These are phyloP conservation scores for Euplagia quadripunctaria DNA, from an alignment of 2,888 invertebrate species.

Conservation along the genomic window DNA sequence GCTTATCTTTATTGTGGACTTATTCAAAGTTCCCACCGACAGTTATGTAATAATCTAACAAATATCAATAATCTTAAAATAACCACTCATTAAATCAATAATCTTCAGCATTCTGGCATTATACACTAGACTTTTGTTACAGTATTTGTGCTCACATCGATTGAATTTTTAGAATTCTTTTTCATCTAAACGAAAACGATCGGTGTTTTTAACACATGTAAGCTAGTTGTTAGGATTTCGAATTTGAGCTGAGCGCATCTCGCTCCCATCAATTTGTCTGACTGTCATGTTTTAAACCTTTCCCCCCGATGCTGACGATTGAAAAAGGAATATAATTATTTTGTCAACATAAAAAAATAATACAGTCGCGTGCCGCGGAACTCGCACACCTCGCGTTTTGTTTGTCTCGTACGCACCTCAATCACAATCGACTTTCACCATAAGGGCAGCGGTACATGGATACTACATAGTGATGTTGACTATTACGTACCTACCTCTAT, in stretches of 20 bases:
- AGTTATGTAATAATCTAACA: neutral
- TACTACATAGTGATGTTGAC: slow-evolving; percentile 35
- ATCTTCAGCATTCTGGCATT: neutral
- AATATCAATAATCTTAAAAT: neutral
- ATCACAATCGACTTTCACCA: slow-evolving; percentile 81
- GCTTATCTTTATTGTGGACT: slow-evolving; percentile 32
- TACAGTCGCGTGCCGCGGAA: slow-evolving; percentile 66
- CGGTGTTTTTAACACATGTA: slow-evolving; percentile 62
- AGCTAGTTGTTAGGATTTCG: slow-evolving; percentile 64
- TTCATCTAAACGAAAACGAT: slow-evolving; percentile 43
- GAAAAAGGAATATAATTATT: slow-evolving; percentile 51
- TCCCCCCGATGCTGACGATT: slow-evolving; percentile 51
- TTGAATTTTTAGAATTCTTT: slow-evolving; percentile 42
- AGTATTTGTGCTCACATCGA: slow-evolving; percentile 5
- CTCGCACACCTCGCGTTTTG: slow-evolving; percentile 61
- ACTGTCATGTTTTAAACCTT: slow-evolving; percentile 52
- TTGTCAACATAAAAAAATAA: slow-evolving; percentile 58
- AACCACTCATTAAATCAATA: neutral
- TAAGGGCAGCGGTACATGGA: slow-evolving; percentile 73
- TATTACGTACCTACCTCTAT: slow-evolving; percentile 25
- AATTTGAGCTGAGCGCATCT: slow-evolving; percentile 65
- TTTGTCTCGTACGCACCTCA: slow-evolving; percentile 72
- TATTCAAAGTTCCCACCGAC: slow-evolving; percentile 5
- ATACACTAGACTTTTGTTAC: neutral
- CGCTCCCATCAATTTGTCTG: slow-evolving; percentile 44